Evolutionary conservation across 2,113 vertebrate genomes (phyloP).

Genomic region (Aphyosemion australe): DNA sequence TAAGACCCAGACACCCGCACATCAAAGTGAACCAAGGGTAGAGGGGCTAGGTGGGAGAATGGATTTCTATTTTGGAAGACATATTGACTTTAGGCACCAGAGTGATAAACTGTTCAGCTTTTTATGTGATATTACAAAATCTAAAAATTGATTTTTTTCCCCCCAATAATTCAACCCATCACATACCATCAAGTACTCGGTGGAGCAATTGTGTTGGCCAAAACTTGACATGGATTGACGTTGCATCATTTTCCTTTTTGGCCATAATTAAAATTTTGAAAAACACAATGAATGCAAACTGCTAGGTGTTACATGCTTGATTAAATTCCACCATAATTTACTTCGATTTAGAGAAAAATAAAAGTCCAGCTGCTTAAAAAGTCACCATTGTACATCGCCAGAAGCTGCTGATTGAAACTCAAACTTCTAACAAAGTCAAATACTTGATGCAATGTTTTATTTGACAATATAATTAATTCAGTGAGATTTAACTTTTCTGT

Average conservation of each 20-base stretch:
- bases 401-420: too few relatives aligned
- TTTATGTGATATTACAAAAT: constrained; percentile 61
- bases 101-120: constrained; percentile 64
- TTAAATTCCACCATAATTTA: too few relatives aligned
- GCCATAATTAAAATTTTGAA: neutral
- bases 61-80: constrained; percentile 75
- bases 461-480: too few relatives aligned
- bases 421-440: too few relatives aligned
- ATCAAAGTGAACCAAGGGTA: constrained; percentile 75
- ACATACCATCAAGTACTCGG: constrained; percentile 17
- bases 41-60: constrained; percentile 60
- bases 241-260: constrained; percentile 19
- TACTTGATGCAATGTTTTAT: too few relatives aligned
- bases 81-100: constrained; percentile 71
- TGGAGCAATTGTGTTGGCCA: constrained; percentile 11
- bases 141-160: constrained; percentile 32
- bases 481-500: too few relatives aligned
- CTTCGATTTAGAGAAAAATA: too few relatives aligned
- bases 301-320: too few relatives aligned
- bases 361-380: too few relatives aligned
- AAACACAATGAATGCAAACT: too few relatives aligned
- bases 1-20: constrained; percentile 81
- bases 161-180: constrained; percentile 32
- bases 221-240: constrained; percentile 17
- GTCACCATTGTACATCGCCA: too few relatives aligned